Evolutionary conservation across 2,113 vertebrate genomes (phyloP).

Genomic region (Pantherophis guttatus): DNA sequence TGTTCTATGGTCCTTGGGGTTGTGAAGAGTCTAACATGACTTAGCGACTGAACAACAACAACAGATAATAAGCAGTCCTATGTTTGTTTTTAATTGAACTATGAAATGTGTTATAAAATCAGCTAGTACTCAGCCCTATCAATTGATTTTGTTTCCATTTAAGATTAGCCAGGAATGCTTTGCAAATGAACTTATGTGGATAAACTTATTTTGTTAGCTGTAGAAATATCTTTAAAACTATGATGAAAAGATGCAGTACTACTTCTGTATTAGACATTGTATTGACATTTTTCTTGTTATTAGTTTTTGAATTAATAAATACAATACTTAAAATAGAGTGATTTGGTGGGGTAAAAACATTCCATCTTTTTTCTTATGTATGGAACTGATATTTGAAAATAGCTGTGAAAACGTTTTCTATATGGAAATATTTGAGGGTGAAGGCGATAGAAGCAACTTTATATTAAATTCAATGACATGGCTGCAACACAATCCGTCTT

Average conservation of each 20-base stretch:
- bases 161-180: constrained; percentile 49
- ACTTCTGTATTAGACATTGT: constrained; percentile 72
- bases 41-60: no score
- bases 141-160: constrained; percentile 35
- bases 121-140: constrained; percentile 35
- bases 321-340: constrained; percentile 49
- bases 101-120: not conserved
- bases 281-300: constrained; percentile 66
- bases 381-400: constrained; percentile 50
- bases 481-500: not conserved
- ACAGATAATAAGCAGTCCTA: not conserved
- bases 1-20: no score
- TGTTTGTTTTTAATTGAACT: not conserved
- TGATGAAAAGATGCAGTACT: constrained; percentile 65
- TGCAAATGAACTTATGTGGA: constrained; percentile 58
- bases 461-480: not conserved
- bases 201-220: constrained; percentile 59
- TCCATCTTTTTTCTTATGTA: constrained; percentile 1
- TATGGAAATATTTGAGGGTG: not conserved
- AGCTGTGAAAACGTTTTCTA: constrained; percentile 41
- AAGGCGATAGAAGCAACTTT: not conserved
- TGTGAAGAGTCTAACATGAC: no score
- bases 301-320: constrained; percentile 70
- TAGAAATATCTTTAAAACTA: constrained; percentile 69
- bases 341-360: constrained; percentile 41